phyloP scores from a whole-genome alignment of 1,140 invertebrate genomes.

The Melipona quadrifasciata region DNA sequence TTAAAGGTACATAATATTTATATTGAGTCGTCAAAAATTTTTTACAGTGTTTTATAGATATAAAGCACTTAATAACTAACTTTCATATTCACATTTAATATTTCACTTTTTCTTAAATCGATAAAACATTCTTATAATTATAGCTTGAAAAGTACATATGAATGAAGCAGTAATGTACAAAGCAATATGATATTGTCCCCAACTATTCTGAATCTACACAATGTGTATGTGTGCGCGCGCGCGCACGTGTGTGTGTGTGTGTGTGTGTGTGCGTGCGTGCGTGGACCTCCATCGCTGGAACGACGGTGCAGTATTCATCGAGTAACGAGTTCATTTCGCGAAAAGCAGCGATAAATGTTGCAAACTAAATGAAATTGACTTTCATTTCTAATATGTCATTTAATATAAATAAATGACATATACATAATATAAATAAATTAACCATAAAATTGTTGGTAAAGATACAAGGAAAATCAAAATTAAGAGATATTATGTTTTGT shows the following conservation, averaged over 20 bases:
- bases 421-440: neutral
- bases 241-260: no score
- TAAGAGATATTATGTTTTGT: no score
- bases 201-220: neutral
- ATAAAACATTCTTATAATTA: constrained; percentile 39
- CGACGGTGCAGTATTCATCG: neutral
- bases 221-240: no score
- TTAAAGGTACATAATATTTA: constrained; percentile 16
- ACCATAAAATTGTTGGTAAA: constrained; percentile 6
- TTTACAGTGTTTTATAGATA: constrained; percentile 35
- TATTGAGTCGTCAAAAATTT: neutral
- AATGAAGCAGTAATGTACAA: constrained; percentile 56
- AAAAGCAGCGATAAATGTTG: neutral
- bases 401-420: constrained; percentile 47
- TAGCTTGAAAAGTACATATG: constrained; percentile 20
- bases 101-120: constrained; percentile 29
- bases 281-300: neutral
- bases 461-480: neutral
- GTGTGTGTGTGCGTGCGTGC: no score
- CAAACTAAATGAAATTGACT: constrained; percentile 18
- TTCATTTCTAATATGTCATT: constrained; percentile 7
- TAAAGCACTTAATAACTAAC: constrained; percentile 53
- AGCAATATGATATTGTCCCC: constrained; percentile 33
- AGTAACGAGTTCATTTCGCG: neutral
- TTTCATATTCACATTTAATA: constrained; percentile 58